A percentile compares a stretch with the other conserved stretches of the same genome.
Evolutionary conservation across 2,797 vertebrate genomes (phyloP).

Genomic region (Sebastes vulpes): DNA sequence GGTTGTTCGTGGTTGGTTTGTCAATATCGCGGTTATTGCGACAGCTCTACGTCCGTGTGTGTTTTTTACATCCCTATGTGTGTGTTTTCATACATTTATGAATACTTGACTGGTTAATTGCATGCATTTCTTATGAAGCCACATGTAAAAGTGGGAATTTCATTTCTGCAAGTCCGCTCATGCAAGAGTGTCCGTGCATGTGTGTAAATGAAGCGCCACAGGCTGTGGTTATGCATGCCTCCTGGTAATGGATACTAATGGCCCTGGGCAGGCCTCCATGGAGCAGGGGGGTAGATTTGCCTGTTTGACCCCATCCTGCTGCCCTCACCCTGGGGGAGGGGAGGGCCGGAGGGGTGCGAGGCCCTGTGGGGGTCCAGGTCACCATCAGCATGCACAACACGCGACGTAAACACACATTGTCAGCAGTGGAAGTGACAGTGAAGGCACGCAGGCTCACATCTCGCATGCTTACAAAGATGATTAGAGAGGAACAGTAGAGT

Average conservation of each 20-base stretch:
- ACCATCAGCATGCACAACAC: slow-evolving; percentile 76
- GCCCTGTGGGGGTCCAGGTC: slow-evolving; percentile 66
- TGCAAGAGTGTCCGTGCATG: neutral
- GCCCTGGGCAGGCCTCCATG: slow-evolving; percentile 75
- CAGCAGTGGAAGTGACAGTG: slow-evolving; percentile 24
- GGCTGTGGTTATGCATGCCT: slow-evolving; percentile 49
- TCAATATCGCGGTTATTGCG: no score
- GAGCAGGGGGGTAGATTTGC: slow-evolving; percentile 67
- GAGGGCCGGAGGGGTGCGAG: slow-evolving; percentile 45
- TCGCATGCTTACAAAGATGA: slow-evolving; percentile 1
- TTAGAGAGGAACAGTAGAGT: neutral
- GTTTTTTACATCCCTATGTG: slow-evolving; percentile 3
- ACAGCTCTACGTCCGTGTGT: neutral
- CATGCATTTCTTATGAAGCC: neutral
- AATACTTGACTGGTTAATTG: neutral
- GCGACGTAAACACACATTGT: slow-evolving; percentile 69
- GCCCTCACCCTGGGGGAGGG: slow-evolving; percentile 57
- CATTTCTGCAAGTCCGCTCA: neutral
- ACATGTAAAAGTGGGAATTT: neutral
- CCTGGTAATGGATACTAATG: slow-evolving; percentile 81
- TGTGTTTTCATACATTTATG: neutral
- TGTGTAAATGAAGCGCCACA: slow-evolving; percentile 12
- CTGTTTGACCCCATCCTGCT: slow-evolving; percentile 75
- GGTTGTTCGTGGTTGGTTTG: no score
- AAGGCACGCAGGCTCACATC: slow-evolving; percentile 10